These are phyloP conservation scores for Microctonus hyperodae DNA, from an alignment of 2,888 invertebrate species.

Conservation along the genomic window DNA sequence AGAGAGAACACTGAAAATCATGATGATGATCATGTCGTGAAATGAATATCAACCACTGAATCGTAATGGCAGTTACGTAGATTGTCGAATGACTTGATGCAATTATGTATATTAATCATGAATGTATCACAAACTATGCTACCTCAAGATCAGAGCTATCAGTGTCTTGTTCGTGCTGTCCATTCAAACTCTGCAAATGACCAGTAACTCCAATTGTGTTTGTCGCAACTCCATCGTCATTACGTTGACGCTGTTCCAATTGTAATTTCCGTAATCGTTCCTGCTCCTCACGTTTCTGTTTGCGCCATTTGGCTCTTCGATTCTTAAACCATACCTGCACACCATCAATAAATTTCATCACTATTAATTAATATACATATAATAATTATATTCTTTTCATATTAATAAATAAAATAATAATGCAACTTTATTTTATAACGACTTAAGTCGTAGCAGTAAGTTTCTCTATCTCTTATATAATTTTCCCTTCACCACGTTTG, in stretches of 20 bases:
- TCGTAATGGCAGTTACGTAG: constrained; percentile 6
- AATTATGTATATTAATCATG: not conserved
- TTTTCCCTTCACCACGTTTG: not conserved
- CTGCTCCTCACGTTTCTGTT: constrained; percentile 90
- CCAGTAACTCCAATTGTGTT: constrained; percentile 50
- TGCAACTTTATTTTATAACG: not conserved
- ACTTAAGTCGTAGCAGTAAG: too few relatives aligned
- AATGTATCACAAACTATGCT: constrained; percentile 66
- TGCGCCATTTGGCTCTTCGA: constrained; percentile 94
- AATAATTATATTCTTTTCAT: not conserved
- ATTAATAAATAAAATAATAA: not conserved
- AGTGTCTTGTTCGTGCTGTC: constrained; percentile 53
- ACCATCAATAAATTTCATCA: not conserved
- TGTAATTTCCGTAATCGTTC: constrained; percentile 82
- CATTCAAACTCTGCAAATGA: constrained; percentile 50
- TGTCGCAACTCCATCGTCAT: constrained; percentile 54
- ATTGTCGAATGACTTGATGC: not conserved
- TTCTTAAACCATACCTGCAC: constrained; percentile 96
- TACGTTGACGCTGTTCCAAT: constrained; percentile 71
- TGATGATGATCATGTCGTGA: not conserved
- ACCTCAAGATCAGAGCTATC: constrained; percentile 85
- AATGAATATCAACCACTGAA: constrained; percentile 23
- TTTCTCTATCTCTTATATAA: too few relatives aligned
- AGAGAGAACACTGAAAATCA: constrained; percentile 33
- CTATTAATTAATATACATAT: too few relatives aligned